A percentile compares a stretch with the other conserved stretches of the same genome.
These are phyloP conservation scores for Drosophila insularis DNA, from an alignment of 1,140 invertebrate genomes.

Conservation along the genomic window DNA sequence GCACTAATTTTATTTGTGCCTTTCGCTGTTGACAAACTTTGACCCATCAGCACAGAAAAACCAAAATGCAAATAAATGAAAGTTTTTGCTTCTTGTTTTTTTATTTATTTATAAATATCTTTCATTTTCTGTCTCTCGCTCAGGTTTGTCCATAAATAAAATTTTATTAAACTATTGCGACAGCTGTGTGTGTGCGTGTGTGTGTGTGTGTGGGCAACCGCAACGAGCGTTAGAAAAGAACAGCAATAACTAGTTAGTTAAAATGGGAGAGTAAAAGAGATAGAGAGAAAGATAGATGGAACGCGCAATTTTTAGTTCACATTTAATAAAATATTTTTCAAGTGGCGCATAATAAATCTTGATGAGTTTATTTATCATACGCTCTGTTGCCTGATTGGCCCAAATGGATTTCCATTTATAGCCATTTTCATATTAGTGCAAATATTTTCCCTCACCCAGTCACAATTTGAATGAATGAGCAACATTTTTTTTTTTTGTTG, in stretches of 20 bases:
- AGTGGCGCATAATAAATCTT: conserved; percentile 47
- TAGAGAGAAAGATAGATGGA: not conserved
- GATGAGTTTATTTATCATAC: conserved; percentile 53
- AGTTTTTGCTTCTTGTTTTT: conserved; percentile 29
- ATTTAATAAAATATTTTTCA: conserved; percentile 43
- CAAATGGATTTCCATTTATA: conserved; percentile 59
- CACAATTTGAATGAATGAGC: not conserved
- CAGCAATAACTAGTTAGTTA: not conserved
- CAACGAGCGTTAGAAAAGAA: conserved; percentile 3
- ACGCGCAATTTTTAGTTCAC: conserved; percentile 1
- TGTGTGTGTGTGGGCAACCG: conserved; percentile 22
- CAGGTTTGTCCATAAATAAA: conserved; percentile 45
- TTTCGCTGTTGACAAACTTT: conserved; percentile 36
- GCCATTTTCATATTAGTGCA: conserved; percentile 18
- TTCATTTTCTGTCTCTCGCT: not conserved
- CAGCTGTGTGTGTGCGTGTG: conserved; percentile 18
- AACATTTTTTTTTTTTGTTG: not conserved
- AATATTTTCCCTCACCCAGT: not conserved
- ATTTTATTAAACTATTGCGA: conserved; percentile 45
- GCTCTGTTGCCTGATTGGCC: conserved; percentile 25
- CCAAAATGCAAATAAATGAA: not conserved
- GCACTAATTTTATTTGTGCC: conserved; percentile 74
- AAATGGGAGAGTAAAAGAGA: not conserved
- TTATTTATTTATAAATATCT: conserved; percentile 3
- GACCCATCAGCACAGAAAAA: conserved; percentile 20